These are phyloP conservation scores for Orius laevigatus DNA, from an alignment of 1,140 invertebrate genomes.

Conservation along the genomic window DNA sequence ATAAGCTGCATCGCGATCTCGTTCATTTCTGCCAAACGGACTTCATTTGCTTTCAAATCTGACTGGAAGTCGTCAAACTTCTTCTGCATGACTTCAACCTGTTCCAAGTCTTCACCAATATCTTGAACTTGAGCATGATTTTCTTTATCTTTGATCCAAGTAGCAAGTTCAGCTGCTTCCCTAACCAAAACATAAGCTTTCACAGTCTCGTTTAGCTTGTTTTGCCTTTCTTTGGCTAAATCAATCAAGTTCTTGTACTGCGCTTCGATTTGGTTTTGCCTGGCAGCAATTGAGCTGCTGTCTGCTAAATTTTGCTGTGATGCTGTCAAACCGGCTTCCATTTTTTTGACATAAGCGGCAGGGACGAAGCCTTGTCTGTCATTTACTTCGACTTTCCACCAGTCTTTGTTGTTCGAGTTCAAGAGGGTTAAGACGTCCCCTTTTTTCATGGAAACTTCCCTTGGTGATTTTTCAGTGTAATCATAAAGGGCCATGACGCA, in stretches of 20 bases:
- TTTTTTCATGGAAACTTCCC: constrained; percentile 99
- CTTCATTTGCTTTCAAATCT: constrained; percentile 94
- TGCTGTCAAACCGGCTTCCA: constrained; percentile 74
- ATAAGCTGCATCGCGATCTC: constrained; percentile 91
- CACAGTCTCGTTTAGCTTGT: constrained; percentile 92
- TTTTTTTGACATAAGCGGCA: constrained; percentile 97
- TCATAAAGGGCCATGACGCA: constrained; percentile 96
- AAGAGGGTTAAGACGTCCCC: constrained; percentile 91
- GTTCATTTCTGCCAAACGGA: constrained; percentile 91
- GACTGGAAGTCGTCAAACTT: constrained; percentile 99
- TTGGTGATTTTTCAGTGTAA: constrained; percentile 94
- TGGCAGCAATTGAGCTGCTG: constrained; percentile 82
- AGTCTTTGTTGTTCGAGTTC: constrained; percentile 99
- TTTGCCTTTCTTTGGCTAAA: constrained; percentile 78
- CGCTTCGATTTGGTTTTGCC: constrained; percentile 84
- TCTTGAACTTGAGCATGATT: constrained; percentile 84
- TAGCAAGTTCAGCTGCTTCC: constrained; percentile 92
- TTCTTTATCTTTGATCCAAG: constrained; percentile 97
- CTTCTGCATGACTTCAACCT: constrained; percentile 98
- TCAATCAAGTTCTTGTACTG: constrained; percentile 84
- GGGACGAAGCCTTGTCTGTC: constrained; percentile 97
- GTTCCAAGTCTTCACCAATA: constrained; percentile 91
- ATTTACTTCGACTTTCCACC: constrained; percentile 99
- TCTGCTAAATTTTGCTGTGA: constrained; percentile 92
- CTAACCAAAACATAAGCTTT: constrained; percentile 95